Base-by-base conservation (phyloP, 53 echinoderm and acorn worm species). In the Holothuria leucospilota region DNA sequence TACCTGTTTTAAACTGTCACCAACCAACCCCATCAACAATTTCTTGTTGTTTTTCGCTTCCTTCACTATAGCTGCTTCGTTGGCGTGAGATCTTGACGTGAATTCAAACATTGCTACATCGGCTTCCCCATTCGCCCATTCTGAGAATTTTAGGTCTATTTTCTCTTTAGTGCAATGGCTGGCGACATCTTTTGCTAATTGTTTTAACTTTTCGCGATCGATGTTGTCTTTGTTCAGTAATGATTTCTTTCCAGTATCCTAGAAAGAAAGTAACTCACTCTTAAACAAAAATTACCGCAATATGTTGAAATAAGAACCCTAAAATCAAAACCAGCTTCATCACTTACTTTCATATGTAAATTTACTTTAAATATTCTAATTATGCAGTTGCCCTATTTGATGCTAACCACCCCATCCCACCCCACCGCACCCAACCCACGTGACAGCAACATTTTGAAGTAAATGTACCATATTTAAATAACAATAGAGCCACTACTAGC, bases 1-100 rank as follows among this genome's bases (percentile, higher is more conserved):
- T 73, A 80, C 80, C 80, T 80, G 80, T 60, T 80, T 80, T 29
- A 80, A 60, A 39, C 60, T 80, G 27, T 80, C 80, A 11, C 80
- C 80, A n/a, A 80, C 80, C 14, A 80, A 59, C 6, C 28, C 80
- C 20, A 80, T 34, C 28, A 80, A 29, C 59, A 80, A 21, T 20
- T 15, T 18, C 15, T 61, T 80, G 15, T 56, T 56, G 38, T 59
- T 61, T 29, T 80, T 80, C 38, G 59, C 60, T 61, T 59, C 80
- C 56, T 80, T 80, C 7, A 80, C 38, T 9, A 80, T 21, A 12
- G 80, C 80, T 27, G 80, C 52, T 34, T 80, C 62, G 11, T 59
- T 80, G 12, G 80, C 80, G 27, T 80, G 80, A 18, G 80, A 26
- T 20, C 80, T 59, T 29, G 80, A 80, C 7, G 80, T 80, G 29